These are phyloP conservation scores for Polypterus bichir DNA, from an alignment of 2,113 vertebrate species.

Conservation along the genomic window DNA sequence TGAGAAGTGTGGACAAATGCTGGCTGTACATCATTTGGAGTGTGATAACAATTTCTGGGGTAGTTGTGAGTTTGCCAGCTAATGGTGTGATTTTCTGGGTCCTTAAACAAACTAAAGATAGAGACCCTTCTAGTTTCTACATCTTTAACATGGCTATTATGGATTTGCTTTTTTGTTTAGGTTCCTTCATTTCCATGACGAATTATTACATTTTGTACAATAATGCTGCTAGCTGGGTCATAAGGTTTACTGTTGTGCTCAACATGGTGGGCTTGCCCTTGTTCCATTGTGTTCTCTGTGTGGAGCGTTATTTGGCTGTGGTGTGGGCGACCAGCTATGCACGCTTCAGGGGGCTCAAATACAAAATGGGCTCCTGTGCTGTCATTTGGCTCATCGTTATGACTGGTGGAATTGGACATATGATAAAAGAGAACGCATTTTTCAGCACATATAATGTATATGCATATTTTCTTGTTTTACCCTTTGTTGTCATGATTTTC, in stretches of 20 bases:
- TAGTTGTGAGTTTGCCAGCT: conserved; percentile 37
- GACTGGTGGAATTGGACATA: not conserved
- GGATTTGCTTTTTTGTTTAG: conserved; percentile 48
- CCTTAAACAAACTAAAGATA: conserved; percentile 20
- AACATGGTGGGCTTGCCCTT: conserved; percentile 38
- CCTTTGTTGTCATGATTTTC: conserved; percentile 50
- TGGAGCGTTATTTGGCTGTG: conserved; percentile 52
- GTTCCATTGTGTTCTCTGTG: conserved; percentile 50
- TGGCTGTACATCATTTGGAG: no score
- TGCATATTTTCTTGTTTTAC: conserved; percentile 31
- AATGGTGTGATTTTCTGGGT: conserved; percentile 49
- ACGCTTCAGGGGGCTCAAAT: conserved; percentile 31
- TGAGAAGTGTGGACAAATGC: no score
- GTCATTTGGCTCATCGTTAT: conserved; percentile 37
- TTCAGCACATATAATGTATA: no score
- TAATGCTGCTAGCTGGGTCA: conserved; percentile 31
- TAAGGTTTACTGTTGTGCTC: conserved; percentile 41
- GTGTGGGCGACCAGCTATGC: conserved; percentile 45
- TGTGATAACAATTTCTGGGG: no score
- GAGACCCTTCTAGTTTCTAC: conserved; percentile 44
- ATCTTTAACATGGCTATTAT: conserved; percentile 37
- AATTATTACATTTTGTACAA: conserved; percentile 37
- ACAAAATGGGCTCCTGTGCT: conserved; percentile 27
- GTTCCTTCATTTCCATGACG: conserved; percentile 35
- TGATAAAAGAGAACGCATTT: no score